phyloP scores from a whole-genome alignment of 2,113 vertebrate species.

The Malurus elegans region DNA sequence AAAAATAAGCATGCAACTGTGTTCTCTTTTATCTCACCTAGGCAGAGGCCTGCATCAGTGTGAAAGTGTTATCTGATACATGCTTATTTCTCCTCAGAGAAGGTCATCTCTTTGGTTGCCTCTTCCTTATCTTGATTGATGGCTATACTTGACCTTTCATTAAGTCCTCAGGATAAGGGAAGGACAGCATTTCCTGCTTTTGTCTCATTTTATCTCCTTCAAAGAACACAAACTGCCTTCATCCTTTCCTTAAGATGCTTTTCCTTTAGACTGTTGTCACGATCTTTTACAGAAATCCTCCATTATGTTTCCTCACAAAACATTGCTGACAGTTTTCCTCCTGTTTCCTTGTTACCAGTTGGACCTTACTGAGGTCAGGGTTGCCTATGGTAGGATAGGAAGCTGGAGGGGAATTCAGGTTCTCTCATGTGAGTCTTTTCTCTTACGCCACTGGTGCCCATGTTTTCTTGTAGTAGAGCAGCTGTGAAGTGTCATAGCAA shows the following conservation, averaged over 20 bases:
- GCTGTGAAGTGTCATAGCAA: not conserved
- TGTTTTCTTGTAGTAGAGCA: constrained; percentile 14
- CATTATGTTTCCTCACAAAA: not conserved
- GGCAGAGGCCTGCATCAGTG: not conserved
- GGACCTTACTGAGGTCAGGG: not conserved
- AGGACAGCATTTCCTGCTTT: constrained; percentile 75
- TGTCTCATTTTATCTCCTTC: constrained; percentile 68
- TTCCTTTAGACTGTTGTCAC: not conserved
- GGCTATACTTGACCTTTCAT: constrained; percentile 64
- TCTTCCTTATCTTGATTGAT: constrained; percentile 68
- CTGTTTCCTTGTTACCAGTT: constrained; percentile 17
- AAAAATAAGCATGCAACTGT: no score
- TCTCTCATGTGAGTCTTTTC: constrained; percentile 1
- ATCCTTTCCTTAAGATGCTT: constrained; percentile 35
- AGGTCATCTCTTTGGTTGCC: not conserved
- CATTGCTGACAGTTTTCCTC: not conserved
- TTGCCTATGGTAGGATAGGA: constrained; percentile 16
- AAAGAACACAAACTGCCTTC: constrained; percentile 26
- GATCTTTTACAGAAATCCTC: not conserved
- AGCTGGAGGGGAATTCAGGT: not conserved
- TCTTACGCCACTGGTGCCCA: not conserved
- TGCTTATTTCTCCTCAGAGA: constrained; percentile 31
- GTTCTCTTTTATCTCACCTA: not conserved
- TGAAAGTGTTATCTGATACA: not conserved
- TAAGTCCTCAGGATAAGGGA: constrained; percentile 64